phyloP scores from a whole-genome alignment of 1,140 invertebrate genomes.

The Drosophila asahinai region DNA sequence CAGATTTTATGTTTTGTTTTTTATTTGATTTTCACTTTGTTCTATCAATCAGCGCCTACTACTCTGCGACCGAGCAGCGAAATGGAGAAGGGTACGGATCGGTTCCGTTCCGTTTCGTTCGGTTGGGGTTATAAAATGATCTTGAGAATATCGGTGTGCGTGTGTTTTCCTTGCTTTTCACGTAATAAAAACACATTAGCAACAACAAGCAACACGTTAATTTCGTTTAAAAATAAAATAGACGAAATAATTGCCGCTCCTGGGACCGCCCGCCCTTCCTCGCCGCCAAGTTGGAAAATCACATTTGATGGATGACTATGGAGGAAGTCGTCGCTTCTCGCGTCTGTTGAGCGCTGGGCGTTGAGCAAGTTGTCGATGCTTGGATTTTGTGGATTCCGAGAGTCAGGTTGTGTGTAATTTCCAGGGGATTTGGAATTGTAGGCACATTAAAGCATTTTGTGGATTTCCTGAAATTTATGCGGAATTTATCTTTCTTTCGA shows the following conservation, averaged over 20 bases:
- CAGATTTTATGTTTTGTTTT: conserved; percentile 79
- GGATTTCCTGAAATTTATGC: conserved; percentile 79
- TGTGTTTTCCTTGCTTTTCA: conserved; percentile 65
- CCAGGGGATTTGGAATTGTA: conserved; percentile 18
- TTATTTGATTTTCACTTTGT: conserved; percentile 84
- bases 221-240: conserved; percentile 80
- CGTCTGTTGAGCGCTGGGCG: conserved; percentile 36
- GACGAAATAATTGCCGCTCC: conserved; percentile 75
- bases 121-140: conserved; percentile 62
- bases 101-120: conserved; percentile 22
- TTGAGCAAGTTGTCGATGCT: conserved; percentile 58
- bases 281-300: conserved; percentile 41
- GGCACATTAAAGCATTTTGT: conserved; percentile 62
- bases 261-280: conserved; percentile 2
- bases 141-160: conserved; percentile 55
- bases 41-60: conserved; percentile 82
- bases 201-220: conserved; percentile 65
- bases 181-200: conserved; percentile 76
- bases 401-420: conserved; percentile 51
- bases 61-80: conserved; percentile 65
- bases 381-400: conserved; percentile 46
- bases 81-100: conserved; percentile 29
- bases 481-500: conserved; percentile 52
- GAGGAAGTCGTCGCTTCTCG: conserved; percentile 58
- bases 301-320: conserved; percentile 74